Evolutionary conservation across 2,888 invertebrate genomes (phyloP), one percentile per base, ranked within the genome.

Genomic region (Lacanobia oleracea): DNA sequence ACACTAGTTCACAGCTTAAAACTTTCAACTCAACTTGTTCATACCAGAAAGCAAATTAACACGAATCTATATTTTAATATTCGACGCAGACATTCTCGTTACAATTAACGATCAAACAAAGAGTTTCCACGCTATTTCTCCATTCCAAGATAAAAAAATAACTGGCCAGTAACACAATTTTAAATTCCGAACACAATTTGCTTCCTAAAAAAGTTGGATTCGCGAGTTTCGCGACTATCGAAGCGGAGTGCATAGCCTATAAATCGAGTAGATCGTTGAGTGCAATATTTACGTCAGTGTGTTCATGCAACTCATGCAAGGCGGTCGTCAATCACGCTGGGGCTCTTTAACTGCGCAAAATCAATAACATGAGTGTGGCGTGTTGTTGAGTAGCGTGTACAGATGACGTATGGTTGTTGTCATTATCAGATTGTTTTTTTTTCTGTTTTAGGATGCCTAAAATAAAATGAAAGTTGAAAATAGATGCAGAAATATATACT

Each of bases 251-350:
- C 79, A 78, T 66, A 80, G 79, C 83, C 83, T 83, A 83, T 72
- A 79, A 79, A 79, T 84, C 76, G 80, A 75, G 63, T 83, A 72
- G 65, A 86, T 81, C 57, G 75, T 72, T 67, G 72, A 72, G 81
- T 86, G 79, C 82, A 78, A 62, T 79, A 84, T 86, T 79, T 72
- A 86, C 75, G 71, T 74, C 72, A 53, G 57, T 62, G 75, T 65
- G 70, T 74, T 79, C 85, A 79, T 81, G 84, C 76, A 69, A 78
- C 67, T 76, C 84, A 86, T 86, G 84, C 84, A 72, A 81, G 73
- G 23, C 37, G 75, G 65, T 75, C 86, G 79, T 86, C 85, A 75
- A 86, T 84, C 85, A 84, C 56, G 33, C 10, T 79, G 70, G 65
- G 12, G 43, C 77, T 66, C 73, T 79, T 72, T 77, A 75, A 62